These are phyloP conservation scores for Percina caprodes DNA, from an alignment of 2,113 vertebrate species.

Conservation along the genomic window DNA sequence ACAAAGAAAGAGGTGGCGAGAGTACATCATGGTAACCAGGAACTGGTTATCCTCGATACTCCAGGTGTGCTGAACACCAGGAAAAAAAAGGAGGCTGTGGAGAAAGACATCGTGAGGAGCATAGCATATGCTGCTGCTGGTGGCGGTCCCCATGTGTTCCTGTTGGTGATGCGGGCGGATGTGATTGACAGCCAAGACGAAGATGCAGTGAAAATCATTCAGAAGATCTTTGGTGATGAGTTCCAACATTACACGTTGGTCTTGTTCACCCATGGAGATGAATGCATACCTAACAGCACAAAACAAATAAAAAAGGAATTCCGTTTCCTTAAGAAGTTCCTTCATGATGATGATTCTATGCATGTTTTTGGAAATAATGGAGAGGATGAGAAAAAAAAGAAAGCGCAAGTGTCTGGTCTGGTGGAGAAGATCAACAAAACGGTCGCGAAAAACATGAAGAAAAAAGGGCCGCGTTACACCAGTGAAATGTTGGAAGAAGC, in stretches of 20 bases:
- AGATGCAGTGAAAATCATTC: not conserved
- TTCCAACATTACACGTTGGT: not conserved
- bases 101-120: not conserved
- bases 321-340: too few species aligned
- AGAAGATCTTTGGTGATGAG: not conserved
- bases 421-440: too few species aligned
- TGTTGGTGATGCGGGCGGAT: not conserved
- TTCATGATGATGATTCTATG: too few species aligned
- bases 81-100: not conserved
- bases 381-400: too few species aligned
- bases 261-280: not conserved
- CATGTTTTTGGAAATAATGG: too few species aligned
- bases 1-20: accelerated
- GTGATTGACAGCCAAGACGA: not conserved
- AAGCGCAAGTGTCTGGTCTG: too few species aligned
- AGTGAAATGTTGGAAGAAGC: too few species aligned
- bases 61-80: not conserved
- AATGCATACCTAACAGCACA: accelerated
- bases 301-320: not conserved
- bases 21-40: not conserved
- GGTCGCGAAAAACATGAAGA: too few species aligned
- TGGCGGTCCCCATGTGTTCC: conserved; percentile 1
- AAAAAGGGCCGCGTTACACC: too few species aligned
- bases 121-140: not conserved
- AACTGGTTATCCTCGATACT: not conserved